Conservation (phyloP, 92 coral and sea anemone species). For the Muricea muricata region DNA sequence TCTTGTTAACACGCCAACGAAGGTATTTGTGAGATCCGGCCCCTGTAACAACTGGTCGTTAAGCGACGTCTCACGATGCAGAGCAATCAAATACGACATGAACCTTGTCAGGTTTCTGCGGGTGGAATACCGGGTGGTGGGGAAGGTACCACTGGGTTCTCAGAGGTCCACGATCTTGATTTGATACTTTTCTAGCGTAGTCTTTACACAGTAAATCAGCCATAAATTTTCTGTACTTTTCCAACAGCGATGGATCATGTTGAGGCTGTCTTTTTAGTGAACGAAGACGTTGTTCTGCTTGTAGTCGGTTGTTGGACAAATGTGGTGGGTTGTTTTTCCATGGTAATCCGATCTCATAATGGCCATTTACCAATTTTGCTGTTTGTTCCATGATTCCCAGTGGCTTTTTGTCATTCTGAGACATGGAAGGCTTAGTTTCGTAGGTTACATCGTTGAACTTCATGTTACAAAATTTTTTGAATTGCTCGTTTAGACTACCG, state of each 20-base stretch:
- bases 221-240: slow-evolving; percentile 53
- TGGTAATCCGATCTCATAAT: slow-evolving; percentile 62
- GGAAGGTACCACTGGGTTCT: slow-evolving; percentile 57
- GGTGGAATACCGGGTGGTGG: slow-evolving; percentile 65
- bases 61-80: slow-evolving; percentile 56
- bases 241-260: slow-evolving; percentile 20
- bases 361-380: slow-evolving; percentile 30
- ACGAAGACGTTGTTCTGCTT: slow-evolving; percentile 38
- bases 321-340: slow-evolving; percentile 52
- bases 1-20: slow-evolving; percentile 63
- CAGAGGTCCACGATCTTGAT: slow-evolving; percentile 17
- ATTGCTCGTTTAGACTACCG: slow-evolving; percentile 38
- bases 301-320: slow-evolving; percentile 24
- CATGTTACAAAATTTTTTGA: slow-evolving; percentile 38
- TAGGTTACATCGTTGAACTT: slow-evolving; percentile 54
- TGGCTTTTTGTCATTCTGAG: slow-evolving; percentile 57
- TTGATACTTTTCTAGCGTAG: slow-evolving; percentile 46
- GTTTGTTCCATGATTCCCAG: slow-evolving; percentile 45
- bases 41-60: slow-evolving; percentile 75
- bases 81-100: slow-evolving; percentile 73
- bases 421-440: slow-evolving; percentile 43
- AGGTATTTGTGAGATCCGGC: slow-evolving; percentile 72
- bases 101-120: slow-evolving; percentile 57
- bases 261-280: slow-evolving; percentile 35
- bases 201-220: slow-evolving; percentile 44